A percentile compares a stretch with the other conserved stretches of the same genome.
phyloP scores from a whole-genome alignment of 2,888 invertebrate genomes.

The Lasioglossum calceatum region DNA sequence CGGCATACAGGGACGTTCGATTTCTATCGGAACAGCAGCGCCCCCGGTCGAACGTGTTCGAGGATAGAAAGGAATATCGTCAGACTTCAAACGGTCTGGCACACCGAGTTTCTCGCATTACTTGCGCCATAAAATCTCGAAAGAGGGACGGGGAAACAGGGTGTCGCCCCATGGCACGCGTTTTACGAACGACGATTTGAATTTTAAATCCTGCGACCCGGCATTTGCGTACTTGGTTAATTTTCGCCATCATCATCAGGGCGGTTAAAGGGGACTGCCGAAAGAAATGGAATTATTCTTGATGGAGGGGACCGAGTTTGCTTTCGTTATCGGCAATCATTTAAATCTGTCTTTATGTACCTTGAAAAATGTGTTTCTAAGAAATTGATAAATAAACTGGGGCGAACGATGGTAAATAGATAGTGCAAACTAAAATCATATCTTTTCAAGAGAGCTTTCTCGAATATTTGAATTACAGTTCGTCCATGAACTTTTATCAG shows the following conservation, averaged over 20 bases:
- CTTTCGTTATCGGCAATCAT: neutral
- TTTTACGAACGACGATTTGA: conserved; percentile 72
- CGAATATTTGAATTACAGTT: neutral
- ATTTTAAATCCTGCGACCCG: conserved; percentile 71
- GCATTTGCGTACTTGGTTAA: conserved; percentile 69
- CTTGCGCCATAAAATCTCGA: conserved; percentile 66
- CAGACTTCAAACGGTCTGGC: conserved; percentile 65
- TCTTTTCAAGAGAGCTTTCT: neutral
- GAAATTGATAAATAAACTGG: neutral
- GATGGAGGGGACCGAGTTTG: neutral
- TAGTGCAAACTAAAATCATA: neutral
- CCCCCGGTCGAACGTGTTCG: conserved; percentile 42
- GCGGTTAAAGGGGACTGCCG: neutral
- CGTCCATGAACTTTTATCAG: neutral
- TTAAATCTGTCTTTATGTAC: neutral
- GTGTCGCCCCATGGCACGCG: conserved; percentile 48
- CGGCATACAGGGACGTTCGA: conserved; percentile 38
- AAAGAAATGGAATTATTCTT: conserved; percentile 6
- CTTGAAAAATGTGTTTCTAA: neutral
- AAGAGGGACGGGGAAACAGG: conserved; percentile 32
- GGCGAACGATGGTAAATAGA: neutral
- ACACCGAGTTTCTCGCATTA: conserved; percentile 63
- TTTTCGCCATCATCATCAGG: conserved; percentile 59
- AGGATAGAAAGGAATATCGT: conserved; percentile 57
- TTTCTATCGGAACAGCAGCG: conserved; percentile 45